phyloP scores from a whole-genome alignment of 2,797 vertebrate genomes.

The Leuciscus waleckii region DNA sequence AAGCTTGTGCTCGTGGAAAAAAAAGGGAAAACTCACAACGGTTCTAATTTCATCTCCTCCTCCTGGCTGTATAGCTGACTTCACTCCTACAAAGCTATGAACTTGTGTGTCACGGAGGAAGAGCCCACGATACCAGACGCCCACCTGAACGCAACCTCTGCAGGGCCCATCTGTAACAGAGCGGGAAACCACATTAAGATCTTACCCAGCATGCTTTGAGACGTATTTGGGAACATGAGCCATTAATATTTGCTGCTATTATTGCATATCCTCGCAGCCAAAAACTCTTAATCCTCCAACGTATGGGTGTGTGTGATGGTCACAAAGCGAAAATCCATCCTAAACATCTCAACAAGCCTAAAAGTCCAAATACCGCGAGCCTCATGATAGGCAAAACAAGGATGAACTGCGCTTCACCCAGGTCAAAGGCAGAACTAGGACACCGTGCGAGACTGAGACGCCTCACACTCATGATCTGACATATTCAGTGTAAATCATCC shows the following conservation, averaged over 20 bases:
- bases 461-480: not conserved
- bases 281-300: not conserved
- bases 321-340: not conserved
- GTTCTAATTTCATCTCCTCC: slow-evolving; percentile 35
- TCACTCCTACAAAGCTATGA: slow-evolving; percentile 40
- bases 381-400: not conserved
- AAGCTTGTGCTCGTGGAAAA: not conserved
- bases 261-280: not conserved
- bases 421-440: not conserved
- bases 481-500: not conserved
- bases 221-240: not conserved
- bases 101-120: slow-evolving; percentile 20
- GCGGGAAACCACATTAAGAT: slow-evolving; percentile 17
- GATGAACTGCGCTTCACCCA: not conserved
- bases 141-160: slow-evolving; percentile 30
- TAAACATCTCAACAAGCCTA: not conserved
- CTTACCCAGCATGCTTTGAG: slow-evolving; percentile 15
- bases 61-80: slow-evolving; percentile 33
- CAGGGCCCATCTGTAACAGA: slow-evolving; percentile 6
- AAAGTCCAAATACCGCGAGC: not conserved
- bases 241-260: not conserved
- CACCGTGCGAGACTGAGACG: not conserved
- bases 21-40: slow-evolving; percentile 10
- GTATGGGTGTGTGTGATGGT: not conserved
- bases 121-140: slow-evolving; percentile 19